Evolutionary conservation across 2,113 vertebrate species (phyloP), one percentile per base, ranked within the genome.

Genomic region (Urocynchramus pylzowi): DNA sequence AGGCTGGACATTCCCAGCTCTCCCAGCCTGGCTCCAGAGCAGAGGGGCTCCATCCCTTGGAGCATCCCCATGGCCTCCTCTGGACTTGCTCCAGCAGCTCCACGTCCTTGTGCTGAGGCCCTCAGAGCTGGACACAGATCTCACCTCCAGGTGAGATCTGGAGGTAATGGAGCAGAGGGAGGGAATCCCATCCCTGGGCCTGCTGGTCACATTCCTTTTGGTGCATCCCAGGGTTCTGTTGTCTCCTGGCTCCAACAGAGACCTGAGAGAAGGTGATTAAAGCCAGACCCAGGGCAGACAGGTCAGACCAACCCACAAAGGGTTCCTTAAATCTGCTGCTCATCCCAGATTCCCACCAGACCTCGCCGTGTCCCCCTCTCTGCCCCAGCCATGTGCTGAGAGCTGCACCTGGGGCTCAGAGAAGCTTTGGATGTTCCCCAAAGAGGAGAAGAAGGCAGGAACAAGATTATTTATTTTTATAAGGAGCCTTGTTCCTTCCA

Each of bases 71-170:
- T 19, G 24, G 6, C 1, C 16, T 59, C 45, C 39, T 68, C 78
- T 53, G 69, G 61, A 45, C 0, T 1, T 0, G 0, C 16, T 75
- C 47, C 61, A 76, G 14, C 30, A 61, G 8, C 8, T 83, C 54
- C 79, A 68, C 0, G 0, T 41, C 78, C 28, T 5, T 35, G 2
- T 35, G 28, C n/a, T 60, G 39, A 60, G 9, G 9, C 4, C 15
- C 26, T 35, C 30, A 18, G 53, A 22, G n/a, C 30, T 31, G 45
- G 60, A 45, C 7, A 6, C 6, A 26, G 41, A 69, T 35, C 11
- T 83, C 75, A 69, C 35, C 11, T 83, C 75, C 78, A 76, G 61
- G 30, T 35, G 49, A 37, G 56, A 53, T 18, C 65, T 10, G 10
- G 20, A 35, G 39, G 53, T 23, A 41, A 13, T 5, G 10, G 39